Conservation (phyloP, 2,888 invertebrate genomes). For the Sesia bembeciformis region DNA sequence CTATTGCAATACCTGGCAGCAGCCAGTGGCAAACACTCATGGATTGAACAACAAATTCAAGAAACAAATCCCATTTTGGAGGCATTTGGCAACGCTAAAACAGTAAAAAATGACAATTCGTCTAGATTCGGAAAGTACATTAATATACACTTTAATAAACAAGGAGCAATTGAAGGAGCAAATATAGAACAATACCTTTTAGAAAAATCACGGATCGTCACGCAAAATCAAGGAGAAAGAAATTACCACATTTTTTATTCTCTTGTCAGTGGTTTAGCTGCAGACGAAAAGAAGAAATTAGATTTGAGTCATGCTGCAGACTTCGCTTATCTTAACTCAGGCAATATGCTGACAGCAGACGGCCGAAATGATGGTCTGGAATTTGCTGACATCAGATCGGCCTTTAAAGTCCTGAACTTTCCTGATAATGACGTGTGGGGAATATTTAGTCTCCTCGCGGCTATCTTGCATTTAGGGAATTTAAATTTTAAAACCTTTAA, state of each 20-base stretch:
- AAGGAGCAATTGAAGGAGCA: conserved; percentile 93
- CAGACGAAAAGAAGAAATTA: conserved; percentile 85
- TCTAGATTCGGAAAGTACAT: conserved; percentile 97
- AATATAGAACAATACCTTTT: conserved; percentile 95
- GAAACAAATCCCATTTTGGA: conserved; percentile 97
- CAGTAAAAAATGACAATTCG: conserved; percentile 95
- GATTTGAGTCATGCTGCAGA: conserved; percentile 82
- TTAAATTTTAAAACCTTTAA: conserved; percentile 85
- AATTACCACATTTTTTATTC: conserved; percentile 98
- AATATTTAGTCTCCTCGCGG: conserved; percentile 88
- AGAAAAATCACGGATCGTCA: conserved; percentile 94
- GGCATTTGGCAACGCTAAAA: conserved; percentile 98
- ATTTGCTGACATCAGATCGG: conserved; percentile 90
- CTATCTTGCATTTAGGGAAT: conserved; percentile 94
- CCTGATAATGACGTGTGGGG: conserved; percentile 88
- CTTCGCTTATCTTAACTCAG: conserved; percentile 88
- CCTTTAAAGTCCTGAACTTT: conserved; percentile 95
- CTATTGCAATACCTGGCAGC: conserved; percentile 95
- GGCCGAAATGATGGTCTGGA: conserved; percentile 90
- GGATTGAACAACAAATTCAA: conserved; percentile 98
- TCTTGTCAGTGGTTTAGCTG: conserved; percentile 86
- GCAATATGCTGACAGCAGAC: conserved; percentile 83
- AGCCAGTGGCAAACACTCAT: conserved; percentile 94
- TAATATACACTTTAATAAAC: conserved; percentile 88
- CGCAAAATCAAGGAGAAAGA: conserved; percentile 90